Percentiles rank a stretch among this genome's conserved stretches.
These are phyloP conservation scores for Nesoenas mayeri DNA, from an alignment of 2,113 vertebrate genomes.

Conservation along the genomic window DNA sequence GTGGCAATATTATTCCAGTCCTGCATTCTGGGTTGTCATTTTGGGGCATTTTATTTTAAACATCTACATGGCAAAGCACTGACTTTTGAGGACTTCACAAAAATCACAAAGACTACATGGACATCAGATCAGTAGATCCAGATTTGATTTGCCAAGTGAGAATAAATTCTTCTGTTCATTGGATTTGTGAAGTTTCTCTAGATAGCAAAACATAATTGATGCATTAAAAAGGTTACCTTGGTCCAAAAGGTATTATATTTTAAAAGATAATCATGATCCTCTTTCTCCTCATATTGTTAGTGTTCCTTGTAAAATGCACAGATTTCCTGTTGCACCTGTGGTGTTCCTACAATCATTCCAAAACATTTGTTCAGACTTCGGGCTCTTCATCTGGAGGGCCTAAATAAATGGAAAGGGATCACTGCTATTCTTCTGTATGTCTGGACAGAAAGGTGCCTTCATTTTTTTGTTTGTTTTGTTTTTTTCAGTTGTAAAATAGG, in stretches of 20 bases:
- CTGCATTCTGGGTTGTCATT: neutral
- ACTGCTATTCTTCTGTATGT: neutral
- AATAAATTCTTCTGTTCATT: neutral
- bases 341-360: neutral
- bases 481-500: neutral
- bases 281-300: neutral
- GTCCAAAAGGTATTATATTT: neutral
- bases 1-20: neutral
- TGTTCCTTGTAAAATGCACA: neutral
- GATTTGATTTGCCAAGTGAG: neutral
- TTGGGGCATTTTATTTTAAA: neutral
- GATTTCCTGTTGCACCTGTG: neutral
- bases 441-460: neutral
- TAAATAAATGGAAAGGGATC: neutral
- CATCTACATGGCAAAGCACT: neutral
- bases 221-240: neutral
- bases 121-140: neutral
- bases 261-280: neutral
- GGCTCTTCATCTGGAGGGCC: neutral
- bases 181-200: neutral
- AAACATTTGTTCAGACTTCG: neutral
- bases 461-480: too few species aligned
- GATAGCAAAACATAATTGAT: neutral
- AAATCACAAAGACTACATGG: accelerated
- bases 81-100: neutral